Percentiles rank a stretch among this genome's conserved stretches.
Conservation (phyloP, 2,113 vertebrate genomes). For the Oenanthe melanoleuca region DNA sequence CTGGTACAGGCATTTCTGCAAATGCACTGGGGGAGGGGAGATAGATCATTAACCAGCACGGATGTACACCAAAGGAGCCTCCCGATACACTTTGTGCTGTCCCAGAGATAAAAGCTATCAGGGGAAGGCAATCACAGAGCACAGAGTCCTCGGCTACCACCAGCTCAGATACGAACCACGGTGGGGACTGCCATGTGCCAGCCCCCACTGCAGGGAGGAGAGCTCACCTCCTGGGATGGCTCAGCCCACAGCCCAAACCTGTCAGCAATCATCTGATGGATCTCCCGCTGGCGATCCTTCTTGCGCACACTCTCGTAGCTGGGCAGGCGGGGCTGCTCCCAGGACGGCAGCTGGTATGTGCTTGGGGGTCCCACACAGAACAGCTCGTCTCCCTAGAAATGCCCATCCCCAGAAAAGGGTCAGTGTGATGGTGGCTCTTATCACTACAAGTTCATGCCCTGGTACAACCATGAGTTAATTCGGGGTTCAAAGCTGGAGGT, state of each 20-base stretch:
- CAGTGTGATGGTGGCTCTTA: neutral
- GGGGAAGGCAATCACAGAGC: neutral
- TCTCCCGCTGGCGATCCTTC: conserved; percentile 84
- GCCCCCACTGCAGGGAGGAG: neutral
- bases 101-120: conserved; percentile 26
- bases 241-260: conserved; percentile 82
- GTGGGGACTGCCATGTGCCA: neutral
- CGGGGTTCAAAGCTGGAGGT: neutral
- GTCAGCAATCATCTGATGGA: conserved; percentile 83
- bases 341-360: conserved; percentile 72
- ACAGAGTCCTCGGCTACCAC: neutral
- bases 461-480: neutral
- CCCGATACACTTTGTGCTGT: neutral
- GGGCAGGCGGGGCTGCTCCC: conserved; percentile 75
- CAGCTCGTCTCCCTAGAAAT: conserved; percentile 69
- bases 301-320: conserved; percentile 83
- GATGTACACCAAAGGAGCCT: neutral
- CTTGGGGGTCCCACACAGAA: conserved; percentile 78
- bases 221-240: conserved; percentile 75
- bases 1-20: neutral
- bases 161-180: neutral
- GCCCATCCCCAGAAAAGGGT: conserved; percentile 1
- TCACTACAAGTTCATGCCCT: neutral
- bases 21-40: neutral
- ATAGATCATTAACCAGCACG: conserved; percentile 55